Evolutionary conservation across 2,888 invertebrate genomes (phyloP).

Genomic region (Drosophila robusta): DNA sequence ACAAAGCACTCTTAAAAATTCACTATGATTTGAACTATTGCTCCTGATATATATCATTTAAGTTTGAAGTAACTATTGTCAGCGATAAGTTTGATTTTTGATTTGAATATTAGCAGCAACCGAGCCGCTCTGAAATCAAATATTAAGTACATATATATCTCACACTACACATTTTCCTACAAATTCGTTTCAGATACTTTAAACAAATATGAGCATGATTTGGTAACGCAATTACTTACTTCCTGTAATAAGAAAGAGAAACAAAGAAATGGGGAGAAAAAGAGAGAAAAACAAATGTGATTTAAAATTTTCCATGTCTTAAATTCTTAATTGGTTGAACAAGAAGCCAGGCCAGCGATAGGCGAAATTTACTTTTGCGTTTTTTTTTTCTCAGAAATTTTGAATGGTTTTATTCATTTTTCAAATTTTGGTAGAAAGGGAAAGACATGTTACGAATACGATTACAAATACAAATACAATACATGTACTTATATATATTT

Average conservation of each 20-base stretch:
- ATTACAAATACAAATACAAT: slow-evolving; percentile 47
- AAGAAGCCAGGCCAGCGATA: slow-evolving; percentile 79
- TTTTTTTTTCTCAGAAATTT: slow-evolving; percentile 48
- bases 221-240: slow-evolving; percentile 82
- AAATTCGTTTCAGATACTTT: slow-evolving; percentile 23
- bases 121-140: slow-evolving; percentile 13
- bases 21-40: slow-evolving; percentile 1
- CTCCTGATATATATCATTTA: background rate
- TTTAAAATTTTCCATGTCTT: slow-evolving; percentile 66
- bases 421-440: slow-evolving; percentile 38
- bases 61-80: background rate
- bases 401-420: slow-evolving; percentile 55
- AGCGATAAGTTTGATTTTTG: background rate
- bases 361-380: slow-evolving; percentile 64
- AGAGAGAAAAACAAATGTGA: slow-evolving; percentile 63
- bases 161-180: slow-evolving; percentile 17
- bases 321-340: slow-evolving; percentile 62
- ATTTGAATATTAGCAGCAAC: background rate
- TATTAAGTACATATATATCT: slow-evolving; percentile 1
- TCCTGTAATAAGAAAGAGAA: slow-evolving; percentile 84
- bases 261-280: slow-evolving; percentile 68
- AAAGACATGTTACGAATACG: slow-evolving; percentile 54
- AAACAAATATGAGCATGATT: slow-evolving; percentile 28
- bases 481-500: slow-evolving; percentile 31
- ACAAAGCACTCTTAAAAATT: slow-evolving; percentile 4